phyloP scores from a whole-genome alignment of 2,113 vertebrate genomes.

The Muntiacus reevesi region DNA sequence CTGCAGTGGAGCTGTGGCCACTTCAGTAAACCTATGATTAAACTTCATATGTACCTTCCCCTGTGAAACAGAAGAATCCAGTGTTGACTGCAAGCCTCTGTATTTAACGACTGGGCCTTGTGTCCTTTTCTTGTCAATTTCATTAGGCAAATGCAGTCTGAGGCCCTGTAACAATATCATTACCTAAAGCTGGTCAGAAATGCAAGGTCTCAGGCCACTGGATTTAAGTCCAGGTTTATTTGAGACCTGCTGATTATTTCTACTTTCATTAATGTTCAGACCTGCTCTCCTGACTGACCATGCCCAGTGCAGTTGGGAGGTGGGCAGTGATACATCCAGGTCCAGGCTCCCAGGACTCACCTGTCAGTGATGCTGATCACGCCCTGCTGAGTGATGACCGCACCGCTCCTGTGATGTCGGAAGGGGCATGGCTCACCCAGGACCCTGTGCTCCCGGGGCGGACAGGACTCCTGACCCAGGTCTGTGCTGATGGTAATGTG shows the following conservation, averaged over 20 bases:
- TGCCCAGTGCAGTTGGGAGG: neutral
- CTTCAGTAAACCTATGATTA: neutral
- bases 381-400: accelerated
- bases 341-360: neutral
- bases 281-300: neutral
- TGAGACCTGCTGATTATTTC: neutral
- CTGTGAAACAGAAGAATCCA: neutral
- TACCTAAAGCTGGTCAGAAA: neutral
- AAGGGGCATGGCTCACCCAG: neutral
- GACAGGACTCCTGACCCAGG: accelerated
- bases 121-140: neutral
- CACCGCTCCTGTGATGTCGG: neutral
- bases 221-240: neutral
- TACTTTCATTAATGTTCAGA: neutral
- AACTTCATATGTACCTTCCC: neutral
- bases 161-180: neutral
- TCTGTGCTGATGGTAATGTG: neutral
- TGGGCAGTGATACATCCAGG: neutral
- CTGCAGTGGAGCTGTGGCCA: neutral
- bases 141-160: neutral
- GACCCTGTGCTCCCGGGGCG: no score
- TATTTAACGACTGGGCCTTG: neutral
- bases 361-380: neutral
- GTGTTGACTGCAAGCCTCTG: neutral
- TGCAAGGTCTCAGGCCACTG: neutral